phyloP scores from a whole-genome alignment of 2,113 vertebrate genomes.

The Labeo catla region DNA sequence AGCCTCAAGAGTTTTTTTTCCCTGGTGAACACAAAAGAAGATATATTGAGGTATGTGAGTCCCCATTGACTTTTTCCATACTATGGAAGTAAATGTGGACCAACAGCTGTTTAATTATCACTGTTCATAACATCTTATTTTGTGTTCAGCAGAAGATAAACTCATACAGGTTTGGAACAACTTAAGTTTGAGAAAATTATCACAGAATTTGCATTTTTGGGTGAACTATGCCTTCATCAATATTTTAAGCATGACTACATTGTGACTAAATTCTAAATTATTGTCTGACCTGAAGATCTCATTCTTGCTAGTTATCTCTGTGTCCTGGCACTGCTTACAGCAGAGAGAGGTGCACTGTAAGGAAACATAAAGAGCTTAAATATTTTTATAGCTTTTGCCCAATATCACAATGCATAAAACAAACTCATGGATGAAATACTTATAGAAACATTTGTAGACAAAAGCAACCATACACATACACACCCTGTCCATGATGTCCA shows the following conservation, averaged over 20 bases:
- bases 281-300: slow-evolving; percentile 95
- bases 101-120: background rate
- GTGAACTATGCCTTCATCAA: background rate
- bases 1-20: too few relatives aligned
- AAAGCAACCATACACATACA: slow-evolving; percentile 56
- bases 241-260: background rate
- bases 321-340: slow-evolving; percentile 95
- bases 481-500: slow-evolving; percentile 98
- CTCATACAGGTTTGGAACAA: background rate
- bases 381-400: background rate
- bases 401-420: background rate
- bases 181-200: background rate
- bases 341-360: slow-evolving; percentile 93
- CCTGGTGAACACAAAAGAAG: background rate
- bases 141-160: background rate
- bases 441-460: background rate
- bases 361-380: slow-evolving; percentile 19
- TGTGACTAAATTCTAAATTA: background rate
- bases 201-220: background rate
- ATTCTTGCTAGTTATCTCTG: slow-evolving; percentile 97
- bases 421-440: background rate
- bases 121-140: background rate
- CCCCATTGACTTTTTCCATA: background rate
- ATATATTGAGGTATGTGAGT: background rate
- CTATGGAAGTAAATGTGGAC: background rate